phyloP scores from a whole-genome alignment of 2,113 vertebrate genomes.

The Eulacestoma nigropectus region DNA sequence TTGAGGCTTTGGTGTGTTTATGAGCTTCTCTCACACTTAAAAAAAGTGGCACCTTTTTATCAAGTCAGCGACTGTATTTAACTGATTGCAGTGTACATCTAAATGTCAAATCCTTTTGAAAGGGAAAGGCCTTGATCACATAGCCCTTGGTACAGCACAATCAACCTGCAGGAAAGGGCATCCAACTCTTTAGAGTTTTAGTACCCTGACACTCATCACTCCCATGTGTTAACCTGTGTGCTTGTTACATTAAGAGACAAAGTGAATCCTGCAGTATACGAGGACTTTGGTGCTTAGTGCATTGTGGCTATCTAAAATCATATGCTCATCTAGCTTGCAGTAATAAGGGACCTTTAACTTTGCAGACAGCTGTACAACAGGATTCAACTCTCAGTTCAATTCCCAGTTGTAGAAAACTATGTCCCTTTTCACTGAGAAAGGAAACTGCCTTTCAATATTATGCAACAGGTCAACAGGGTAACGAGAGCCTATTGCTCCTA shows the following conservation, averaged over 20 bases:
- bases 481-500: rapidly evolving
- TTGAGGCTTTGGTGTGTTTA: neutral
- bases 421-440: neutral
- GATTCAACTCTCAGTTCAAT: neutral
- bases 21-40: neutral
- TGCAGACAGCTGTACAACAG: neutral
- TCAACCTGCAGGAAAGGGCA: neutral
- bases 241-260: neutral
- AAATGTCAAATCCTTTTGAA: neutral
- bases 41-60: neutral
- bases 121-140: neutral
- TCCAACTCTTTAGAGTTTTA: neutral
- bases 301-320: rapidly evolving
- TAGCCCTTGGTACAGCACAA: neutral
- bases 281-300: neutral
- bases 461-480: neutral
- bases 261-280: neutral
- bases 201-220: rapidly evolving
- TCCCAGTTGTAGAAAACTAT: neutral
- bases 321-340: neutral
- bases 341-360: neutral
- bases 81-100: neutral
- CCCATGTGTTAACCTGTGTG: neutral
- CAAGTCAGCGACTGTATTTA: neutral
- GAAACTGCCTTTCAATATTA: neutral